A percentile compares a stretch with the other conserved stretches of the same genome.
These are phyloP conservation scores for Epinotia demarniana DNA, from an alignment of 2,888 invertebrate species.

Conservation along the genomic window DNA sequence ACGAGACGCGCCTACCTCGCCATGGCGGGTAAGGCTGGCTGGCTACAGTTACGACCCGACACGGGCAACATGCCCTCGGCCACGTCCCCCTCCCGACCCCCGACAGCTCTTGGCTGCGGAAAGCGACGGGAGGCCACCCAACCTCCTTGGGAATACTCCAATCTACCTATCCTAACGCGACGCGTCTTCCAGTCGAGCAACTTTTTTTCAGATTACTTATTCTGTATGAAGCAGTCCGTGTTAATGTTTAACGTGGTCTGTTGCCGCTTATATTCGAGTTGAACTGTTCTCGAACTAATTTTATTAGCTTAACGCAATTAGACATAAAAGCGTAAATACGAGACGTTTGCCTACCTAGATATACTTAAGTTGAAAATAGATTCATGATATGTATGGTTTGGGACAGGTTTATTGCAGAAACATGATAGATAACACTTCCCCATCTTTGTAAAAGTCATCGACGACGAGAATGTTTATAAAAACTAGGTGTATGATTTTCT, in stretches of 20 bases:
- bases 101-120: conserved; percentile 44
- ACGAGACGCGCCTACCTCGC: conserved; percentile 34
- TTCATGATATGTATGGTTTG: too few relatives aligned
- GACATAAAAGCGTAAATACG: too few relatives aligned
- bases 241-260: conserved; percentile 11
- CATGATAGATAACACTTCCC: too few relatives aligned
- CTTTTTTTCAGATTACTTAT: conserved; percentile 32
- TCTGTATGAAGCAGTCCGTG: conserved; percentile 7
- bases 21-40: conserved; percentile 44
- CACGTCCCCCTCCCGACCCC: conserved; percentile 47
- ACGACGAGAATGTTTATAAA: too few relatives aligned
- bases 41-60: conserved; percentile 48
- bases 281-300: neutral
- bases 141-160: conserved; percentile 59
- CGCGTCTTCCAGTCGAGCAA: conserved; percentile 32
- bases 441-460: too few relatives aligned
- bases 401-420: too few relatives aligned
- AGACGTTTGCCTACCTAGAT: too few relatives aligned
- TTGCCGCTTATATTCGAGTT: neutral
- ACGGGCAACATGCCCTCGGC: conserved; percentile 48
- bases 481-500: too few relatives aligned
- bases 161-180: conserved; percentile 46
- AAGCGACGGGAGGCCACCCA: conserved; percentile 65
- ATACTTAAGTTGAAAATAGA: too few relatives aligned
- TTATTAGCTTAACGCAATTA: neutral